A percentile compares a stretch with the other conserved stretches of the same genome.
These are phyloP conservation scores for Falcunculus frontatus DNA, from an alignment of 2,113 vertebrate genomes.

Conservation along the genomic window DNA sequence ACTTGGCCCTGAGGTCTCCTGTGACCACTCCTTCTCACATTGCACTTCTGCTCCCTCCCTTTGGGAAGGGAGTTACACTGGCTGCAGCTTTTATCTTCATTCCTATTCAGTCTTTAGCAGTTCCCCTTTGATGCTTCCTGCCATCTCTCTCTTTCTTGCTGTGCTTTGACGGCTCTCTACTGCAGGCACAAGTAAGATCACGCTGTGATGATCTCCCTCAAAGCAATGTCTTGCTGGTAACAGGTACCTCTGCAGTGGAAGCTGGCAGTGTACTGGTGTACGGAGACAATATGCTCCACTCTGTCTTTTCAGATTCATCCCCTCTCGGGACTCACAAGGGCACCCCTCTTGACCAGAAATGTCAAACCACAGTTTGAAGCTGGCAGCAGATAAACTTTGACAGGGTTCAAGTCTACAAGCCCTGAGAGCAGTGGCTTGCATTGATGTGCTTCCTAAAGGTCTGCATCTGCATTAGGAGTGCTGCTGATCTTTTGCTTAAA, in stretches of 20 bases:
- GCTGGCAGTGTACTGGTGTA: background rate
- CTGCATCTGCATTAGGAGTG: background rate
- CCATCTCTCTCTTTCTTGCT: constrained; percentile 35
- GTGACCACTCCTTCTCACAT: constrained; percentile 10
- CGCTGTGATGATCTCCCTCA: constrained; percentile 50
- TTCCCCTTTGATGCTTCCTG: constrained; percentile 48
- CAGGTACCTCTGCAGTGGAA: constrained; percentile 32
- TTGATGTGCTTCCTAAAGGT: constrained; percentile 27
- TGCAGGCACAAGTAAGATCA: constrained; percentile 43
- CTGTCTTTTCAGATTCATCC: constrained; percentile 28
- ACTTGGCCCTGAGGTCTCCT: constrained; percentile 12
- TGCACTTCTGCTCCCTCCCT: constrained; percentile 33
- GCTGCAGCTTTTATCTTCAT: constrained; percentile 56
- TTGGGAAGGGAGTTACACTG: constrained; percentile 31
- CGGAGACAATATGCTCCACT: constrained; percentile 27
- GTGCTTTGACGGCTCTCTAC: constrained; percentile 46
- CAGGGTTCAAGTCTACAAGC: constrained; percentile 12
- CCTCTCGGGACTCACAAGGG: constrained; percentile 3
- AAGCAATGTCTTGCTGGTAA: constrained; percentile 54
- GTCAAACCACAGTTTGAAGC: constrained; percentile 51
- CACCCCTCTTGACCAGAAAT: constrained; percentile 51
- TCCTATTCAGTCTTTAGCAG: constrained; percentile 39
- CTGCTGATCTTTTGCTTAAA: constrained; percentile 7
- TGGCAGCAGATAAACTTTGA: constrained; percentile 15
- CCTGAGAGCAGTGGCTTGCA: background rate